Percentiles rank a stretch among this genome's conserved stretches.
These are phyloP conservation scores for Acholoe squamosa DNA, from an alignment of 2,888 invertebrate species.

Conservation along the genomic window DNA sequence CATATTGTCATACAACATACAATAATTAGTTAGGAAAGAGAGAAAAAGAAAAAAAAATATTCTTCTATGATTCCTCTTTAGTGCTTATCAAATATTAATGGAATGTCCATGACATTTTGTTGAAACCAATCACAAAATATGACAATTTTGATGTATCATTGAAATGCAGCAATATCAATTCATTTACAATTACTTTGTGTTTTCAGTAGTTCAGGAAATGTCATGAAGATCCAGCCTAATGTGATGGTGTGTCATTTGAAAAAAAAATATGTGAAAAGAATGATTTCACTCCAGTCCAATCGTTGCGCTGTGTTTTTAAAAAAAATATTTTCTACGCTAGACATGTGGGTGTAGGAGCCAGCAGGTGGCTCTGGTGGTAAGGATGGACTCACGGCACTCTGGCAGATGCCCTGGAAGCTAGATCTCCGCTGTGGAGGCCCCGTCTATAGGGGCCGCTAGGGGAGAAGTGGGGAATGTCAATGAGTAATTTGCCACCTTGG, in stretches of 20 bases:
- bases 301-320: too few relatives aligned
- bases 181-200: too few relatives aligned
- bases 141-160: too few relatives aligned
- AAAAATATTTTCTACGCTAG: too few relatives aligned
- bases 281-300: too few relatives aligned
- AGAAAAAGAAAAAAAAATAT: background rate
- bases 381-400: conserved; percentile 76
- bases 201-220: too few relatives aligned
- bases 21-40: background rate
- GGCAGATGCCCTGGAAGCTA: conserved; percentile 81
- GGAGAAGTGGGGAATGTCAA: conserved; percentile 3
- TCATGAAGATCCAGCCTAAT: too few relatives aligned
- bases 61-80: background rate
- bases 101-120: conserved; percentile 22
- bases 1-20: conserved; percentile 40
- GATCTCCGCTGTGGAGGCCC: conserved; percentile 74
- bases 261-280: too few relatives aligned
- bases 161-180: too few relatives aligned
- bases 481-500: background rate
- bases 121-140: background rate
- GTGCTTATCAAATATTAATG: background rate
- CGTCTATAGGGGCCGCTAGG: conserved; percentile 67
- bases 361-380: background rate
- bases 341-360: background rate
- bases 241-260: too few relatives aligned